Base-by-base conservation (phyloP, 1,140 invertebrate species). In the Mya arenaria region DNA sequence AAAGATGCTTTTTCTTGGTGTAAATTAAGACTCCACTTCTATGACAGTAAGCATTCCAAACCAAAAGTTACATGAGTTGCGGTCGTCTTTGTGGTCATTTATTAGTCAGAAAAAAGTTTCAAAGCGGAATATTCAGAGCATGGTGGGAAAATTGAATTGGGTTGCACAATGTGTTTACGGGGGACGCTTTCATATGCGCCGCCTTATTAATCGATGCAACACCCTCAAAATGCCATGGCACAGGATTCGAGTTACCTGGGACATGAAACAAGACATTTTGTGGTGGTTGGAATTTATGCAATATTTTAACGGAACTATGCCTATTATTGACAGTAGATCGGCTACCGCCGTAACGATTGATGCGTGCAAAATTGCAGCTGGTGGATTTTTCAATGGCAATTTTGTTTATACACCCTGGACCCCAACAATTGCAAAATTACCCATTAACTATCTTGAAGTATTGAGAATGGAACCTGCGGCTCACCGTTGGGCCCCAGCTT, bases 251-350 rank as follows among this genome's bases (percentile, higher is more conserved):
- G 13, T 65, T 10, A 8, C 55, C 10, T 6, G 8, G 4, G 66
- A 41, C 32, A 32, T 69, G 8, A 19, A 32, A 6, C 5, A 25
- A 19, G 66, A 69, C 36, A 15, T 69, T 23, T 15, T n/a, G 4
- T 69, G 66, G 66, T 69, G 66, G 66, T 41, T 65, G 6, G 10
- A 36, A 30, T 58, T 6, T 58, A 5, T 65, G 34, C 6, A 32
- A 13, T 34, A 6, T 15, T 65, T 65, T 37, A 65, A 37, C 23
- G 62, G 28, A 30, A 30, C 34, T 5, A 23, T 65, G n/a, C 55
- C 55, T 8, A 8, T 58, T 8, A 6, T 58, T n/a, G 13, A 13
- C 44, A 28, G 30, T 58, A 58, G n/a, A 30, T 10, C 5, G 6
- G 6, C 4, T 8, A 23, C 37, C 6, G 30, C 28, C 32, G 30